A percentile compares a stretch with the other conserved stretches of the same genome.
Evolutionary conservation across 35 echinoderm and acorn worm genomes (phyloP).

Genomic region (Apostichopus parvimensis): DNA sequence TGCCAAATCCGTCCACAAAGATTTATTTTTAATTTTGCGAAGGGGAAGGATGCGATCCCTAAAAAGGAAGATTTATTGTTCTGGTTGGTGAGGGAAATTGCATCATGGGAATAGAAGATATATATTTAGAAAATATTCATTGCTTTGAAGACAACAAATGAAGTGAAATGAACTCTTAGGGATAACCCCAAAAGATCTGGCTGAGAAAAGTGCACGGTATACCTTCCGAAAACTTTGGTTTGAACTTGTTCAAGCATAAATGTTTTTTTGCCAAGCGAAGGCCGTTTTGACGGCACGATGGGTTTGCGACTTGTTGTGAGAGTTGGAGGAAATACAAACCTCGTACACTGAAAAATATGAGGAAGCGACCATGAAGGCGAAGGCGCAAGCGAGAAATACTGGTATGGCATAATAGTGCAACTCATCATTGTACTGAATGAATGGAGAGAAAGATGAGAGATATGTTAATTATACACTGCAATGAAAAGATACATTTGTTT

Average conservation of each 20-base stretch:
- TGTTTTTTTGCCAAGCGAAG: not conserved
- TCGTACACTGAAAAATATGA: conserved; percentile 84
- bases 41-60: no score
- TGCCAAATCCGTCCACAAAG: no score
- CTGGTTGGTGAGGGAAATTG: no score
- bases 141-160: no score
- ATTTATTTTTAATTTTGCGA: no score
- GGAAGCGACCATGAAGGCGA: conserved; percentile 82
- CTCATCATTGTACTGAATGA: conserved; percentile 48
- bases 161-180: not conserved
- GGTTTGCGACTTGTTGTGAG: not conserved
- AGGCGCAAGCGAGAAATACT: conserved; percentile 83
- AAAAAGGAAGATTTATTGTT: no score
- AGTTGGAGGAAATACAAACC: conserved; percentile 56
- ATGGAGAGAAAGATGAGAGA: not conserved
- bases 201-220: conserved; percentile 2
- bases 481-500: no score
- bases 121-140: no score
- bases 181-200: not conserved
- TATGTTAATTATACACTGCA: no score
- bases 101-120: no score
- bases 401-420: conserved; percentile 92
- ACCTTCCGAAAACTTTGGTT: not conserved
- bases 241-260: not conserved
- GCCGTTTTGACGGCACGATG: not conserved